Evolutionary conservation across 2,888 invertebrate genomes (phyloP), one percentile per base, ranked within the genome.

Genomic region (Thyatira batis): DNA sequence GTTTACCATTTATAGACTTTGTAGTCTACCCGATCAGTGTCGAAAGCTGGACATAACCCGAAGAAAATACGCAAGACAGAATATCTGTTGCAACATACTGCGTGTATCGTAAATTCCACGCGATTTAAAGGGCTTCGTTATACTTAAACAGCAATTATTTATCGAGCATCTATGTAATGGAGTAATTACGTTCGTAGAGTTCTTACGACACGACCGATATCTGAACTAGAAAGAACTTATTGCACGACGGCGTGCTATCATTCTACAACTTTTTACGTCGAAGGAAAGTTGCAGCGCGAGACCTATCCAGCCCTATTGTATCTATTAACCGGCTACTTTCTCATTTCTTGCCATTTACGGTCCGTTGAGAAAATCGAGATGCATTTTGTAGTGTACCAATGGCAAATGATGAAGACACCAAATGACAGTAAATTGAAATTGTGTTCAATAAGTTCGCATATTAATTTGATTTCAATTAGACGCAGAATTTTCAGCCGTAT

Each of bases 221-320:
- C 73, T 73, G 75, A 61, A 73, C 76, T 71, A 67, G 79, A 74
- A 79, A 79, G 76, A 75, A 78, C 63, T 68, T 71, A 75, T 77
- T 76, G 74, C 78, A 69, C 68, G 75, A 71, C 73, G 71, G 78
- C 73, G 71, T 78, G 75, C 77, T 75, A 80, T 82, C 76, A 81
- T 79, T 78, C 82, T 78, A 79, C 87, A 61, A 82, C 73, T 90
- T 90, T 90, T 90, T 90, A 77, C 79, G 53, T 58, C 63, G 69
- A 73, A 87, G 80, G 90, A 90, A 91, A 91, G 90, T 86, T 84
- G 84, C 78, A 69, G 70, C 67, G 78, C 82, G 69, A 79, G 83
- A 83, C 84, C 82, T 84, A 87, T 80, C 80, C 80, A 82, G 87
- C 89, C 90, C 91, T 90, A 92, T 92, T 92, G 91, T 91, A 90